Base-by-base conservation (phyloP, 2,113 vertebrate genomes). In the Lasiurus borealis region DNA sequence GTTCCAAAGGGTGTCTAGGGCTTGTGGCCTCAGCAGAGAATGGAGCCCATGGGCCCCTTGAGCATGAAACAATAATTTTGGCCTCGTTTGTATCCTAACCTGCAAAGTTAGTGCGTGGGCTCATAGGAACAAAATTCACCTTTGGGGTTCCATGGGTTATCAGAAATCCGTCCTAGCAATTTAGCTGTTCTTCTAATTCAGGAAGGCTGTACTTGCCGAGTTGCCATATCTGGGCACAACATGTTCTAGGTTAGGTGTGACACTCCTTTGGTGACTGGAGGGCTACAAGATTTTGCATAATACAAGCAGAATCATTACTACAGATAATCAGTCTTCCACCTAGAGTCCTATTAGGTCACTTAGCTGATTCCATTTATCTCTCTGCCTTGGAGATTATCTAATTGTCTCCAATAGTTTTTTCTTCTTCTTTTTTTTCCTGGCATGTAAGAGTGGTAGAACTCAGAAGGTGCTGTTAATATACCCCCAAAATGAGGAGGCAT, bases 61-160 rank as follows among this genome's bases (percentile, higher is more conserved):
- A 72, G 34, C 66, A 75, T 66, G 11, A 87, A 76, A 54, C 25
- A 19, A 9, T 52, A 31, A 83, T 90, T 78, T 71, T 59, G 73
- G 57, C 71, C 25, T 92, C 3, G 5, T 72, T 94, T 68, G 36
- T 66, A 29, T 36, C 86, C 57, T 40, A 78, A 87, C 23, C 46
- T 89, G 36, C 66, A 84, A 88, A 12, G 44, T 93, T 69, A 34
- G 76, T 73, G 73, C 10, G 25, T 76, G 62, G 27, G 31, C 59
- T 93, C 62, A 87, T 10, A 73, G 54, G 34, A 90, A 94, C 40
- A 93, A 87, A 92, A 52, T 25, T 31, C 52, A 77, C 75, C 52
- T 90, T 72, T 86, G 81, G 48, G 46, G 1, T 92, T 86, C 81
- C 27, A 59, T 66, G 46, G 52, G 46, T 64, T n/a, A 52, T 54